These are phyloP conservation scores for Halocynthia roretzi DNA, from an alignment of 23 tunicate species.

Conservation along the genomic window DNA sequence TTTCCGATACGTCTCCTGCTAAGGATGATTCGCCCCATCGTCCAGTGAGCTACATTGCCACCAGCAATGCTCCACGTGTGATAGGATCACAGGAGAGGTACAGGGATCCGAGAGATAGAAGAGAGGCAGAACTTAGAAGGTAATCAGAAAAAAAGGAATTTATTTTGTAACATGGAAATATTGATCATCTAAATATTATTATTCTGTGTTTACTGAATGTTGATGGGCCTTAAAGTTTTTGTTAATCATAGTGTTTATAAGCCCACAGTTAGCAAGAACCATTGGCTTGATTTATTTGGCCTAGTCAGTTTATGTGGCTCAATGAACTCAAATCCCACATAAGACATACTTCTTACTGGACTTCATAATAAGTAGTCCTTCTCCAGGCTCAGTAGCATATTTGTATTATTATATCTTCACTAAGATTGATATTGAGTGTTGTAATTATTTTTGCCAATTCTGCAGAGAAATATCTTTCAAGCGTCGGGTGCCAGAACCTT, in stretches of 20 bases:
- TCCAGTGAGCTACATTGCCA: slow-evolving; percentile 50
- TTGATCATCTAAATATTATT: not conserved
- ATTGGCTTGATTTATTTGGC: too few relatives aligned
- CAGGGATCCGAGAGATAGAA: slow-evolving; percentile 73
- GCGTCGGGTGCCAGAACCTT: slow-evolving; percentile 79
- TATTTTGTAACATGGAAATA: not conserved
- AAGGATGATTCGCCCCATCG: slow-evolving; percentile 9
- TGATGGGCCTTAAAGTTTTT: too few relatives aligned
- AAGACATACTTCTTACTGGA: too few relatives aligned
- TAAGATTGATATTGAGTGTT: too few relatives aligned
- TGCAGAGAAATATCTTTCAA: slow-evolving; percentile 62
- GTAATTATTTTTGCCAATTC: not conserved
- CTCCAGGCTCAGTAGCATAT: too few relatives aligned
- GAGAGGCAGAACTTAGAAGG: slow-evolving; percentile 56
- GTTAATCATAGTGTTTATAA: too few relatives aligned
- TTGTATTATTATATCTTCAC: too few relatives aligned
- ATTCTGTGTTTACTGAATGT: not conserved
- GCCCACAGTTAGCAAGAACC: too few relatives aligned
- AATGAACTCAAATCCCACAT: too few relatives aligned
- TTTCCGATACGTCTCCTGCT: slow-evolving; percentile 25
- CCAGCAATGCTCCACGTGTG: slow-evolving; percentile 54
- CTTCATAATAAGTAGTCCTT: too few relatives aligned
- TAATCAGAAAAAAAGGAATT: slow-evolving; percentile 5
- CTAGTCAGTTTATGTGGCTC: too few relatives aligned
- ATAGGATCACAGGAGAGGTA: slow-evolving; percentile 93